Conservation (phyloP, 92 coral and sea anemone genomes). For the Epizoanthus illoricatus region DNA sequence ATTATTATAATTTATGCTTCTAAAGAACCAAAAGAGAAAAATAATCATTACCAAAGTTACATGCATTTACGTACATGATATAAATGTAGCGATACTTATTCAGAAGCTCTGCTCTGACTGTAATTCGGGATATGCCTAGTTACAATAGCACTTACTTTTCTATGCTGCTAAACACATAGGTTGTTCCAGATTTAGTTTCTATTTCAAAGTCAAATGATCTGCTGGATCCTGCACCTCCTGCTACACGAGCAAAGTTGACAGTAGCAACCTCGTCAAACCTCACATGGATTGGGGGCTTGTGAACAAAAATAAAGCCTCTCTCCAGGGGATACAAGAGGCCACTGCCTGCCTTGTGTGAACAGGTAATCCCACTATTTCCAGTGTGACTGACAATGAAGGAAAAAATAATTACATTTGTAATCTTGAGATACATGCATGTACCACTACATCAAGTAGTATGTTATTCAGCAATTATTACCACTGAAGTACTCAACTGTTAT, state of each 20-base stretch:
- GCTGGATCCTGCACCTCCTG: constrained; percentile 92
- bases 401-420: background rate
- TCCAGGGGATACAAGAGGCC: constrained; percentile 93
- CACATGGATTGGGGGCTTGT: constrained; percentile 96
- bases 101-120: no score
- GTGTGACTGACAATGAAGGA: constrained; percentile 55
- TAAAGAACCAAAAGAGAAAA: no score
- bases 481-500: no score
- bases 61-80: no score
- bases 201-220: constrained; percentile 98
- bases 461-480: no score
- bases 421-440: background rate
- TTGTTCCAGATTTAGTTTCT: constrained; percentile 82
- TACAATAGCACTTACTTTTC: constrained; percentile 73
- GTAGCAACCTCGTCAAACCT: constrained; percentile 94
- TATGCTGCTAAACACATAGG: constrained; percentile 92
- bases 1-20: no score
- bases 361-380: constrained; percentile 81
- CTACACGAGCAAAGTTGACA: constrained; percentile 98
- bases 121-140: no score
- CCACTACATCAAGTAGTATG: no score
- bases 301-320: constrained; percentile 96
- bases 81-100: no score
- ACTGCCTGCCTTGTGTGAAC: constrained; percentile 97
- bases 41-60: no score